These are phyloP conservation scores for Monopterus albus DNA, from an alignment of 2,113 vertebrate genomes.

Conservation along the genomic window DNA sequence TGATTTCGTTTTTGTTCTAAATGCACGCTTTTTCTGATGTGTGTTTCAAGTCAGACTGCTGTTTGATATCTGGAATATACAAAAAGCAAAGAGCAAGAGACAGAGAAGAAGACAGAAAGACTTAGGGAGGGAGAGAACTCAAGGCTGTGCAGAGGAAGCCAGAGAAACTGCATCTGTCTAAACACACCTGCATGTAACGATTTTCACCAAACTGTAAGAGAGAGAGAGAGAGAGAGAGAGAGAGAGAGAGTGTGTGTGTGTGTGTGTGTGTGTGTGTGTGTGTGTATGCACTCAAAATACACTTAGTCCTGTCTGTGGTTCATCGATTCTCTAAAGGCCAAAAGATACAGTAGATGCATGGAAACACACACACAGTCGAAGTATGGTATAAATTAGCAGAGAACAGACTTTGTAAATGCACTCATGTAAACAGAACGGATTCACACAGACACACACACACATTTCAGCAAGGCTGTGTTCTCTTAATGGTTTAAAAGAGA, in stretches of 20 bases:
- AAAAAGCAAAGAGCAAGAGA: background rate
- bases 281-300: background rate
- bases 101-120: background rate
- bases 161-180: conserved; percentile 44
- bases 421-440: conserved; percentile 45
- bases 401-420: conserved; percentile 42
- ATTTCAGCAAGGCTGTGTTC: conserved; percentile 2
- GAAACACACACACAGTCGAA: conserved; percentile 5
- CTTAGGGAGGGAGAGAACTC: background rate
- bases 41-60: conserved; percentile 1
- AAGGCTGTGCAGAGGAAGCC: conserved; percentile 1
- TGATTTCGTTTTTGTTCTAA: background rate
- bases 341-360: conserved; percentile 1
- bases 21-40: background rate
- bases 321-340: conserved; percentile 9
- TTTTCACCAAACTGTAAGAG: conserved; percentile 34
- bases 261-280: conserved; percentile 9
- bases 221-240: no score
- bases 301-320: background rate
- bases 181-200: conserved; percentile 60
- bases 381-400: conserved; percentile 44
- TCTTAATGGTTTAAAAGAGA: conserved; percentile 27
- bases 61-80: background rate
- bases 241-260: no score
- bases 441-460: conserved; percentile 11